phyloP scores from a whole-genome alignment of 2,888 invertebrate species.

The Drosophila niveifrons region DNA sequence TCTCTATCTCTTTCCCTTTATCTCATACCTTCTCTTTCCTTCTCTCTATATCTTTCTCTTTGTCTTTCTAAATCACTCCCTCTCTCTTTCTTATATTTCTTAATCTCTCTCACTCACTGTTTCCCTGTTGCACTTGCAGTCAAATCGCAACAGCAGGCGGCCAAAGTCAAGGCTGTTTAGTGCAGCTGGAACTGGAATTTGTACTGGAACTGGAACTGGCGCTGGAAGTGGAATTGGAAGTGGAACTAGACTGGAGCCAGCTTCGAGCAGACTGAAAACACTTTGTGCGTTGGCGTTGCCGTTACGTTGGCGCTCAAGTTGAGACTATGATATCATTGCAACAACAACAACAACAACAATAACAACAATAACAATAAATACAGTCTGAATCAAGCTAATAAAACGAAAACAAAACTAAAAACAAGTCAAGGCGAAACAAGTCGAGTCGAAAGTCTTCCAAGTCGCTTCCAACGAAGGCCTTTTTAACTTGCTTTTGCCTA shows the following conservation, averaged over 20 bases:
- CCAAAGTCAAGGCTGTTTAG: constrained; percentile 82
- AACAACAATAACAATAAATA: constrained; percentile 10
- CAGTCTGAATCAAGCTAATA: constrained; percentile 6
- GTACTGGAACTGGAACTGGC: constrained; percentile 11
- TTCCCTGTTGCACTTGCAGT: constrained; percentile 73
- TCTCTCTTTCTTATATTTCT: too few relatives aligned
- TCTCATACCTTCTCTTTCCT: background rate
- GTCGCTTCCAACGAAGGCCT: constrained; percentile 16
- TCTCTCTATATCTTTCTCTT: background rate
- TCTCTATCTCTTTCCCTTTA: background rate
- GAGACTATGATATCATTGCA: constrained; percentile 42
- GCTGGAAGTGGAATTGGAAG: constrained; percentile 17
- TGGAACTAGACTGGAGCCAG: constrained; percentile 6
- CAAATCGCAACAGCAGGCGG: constrained; percentile 80
- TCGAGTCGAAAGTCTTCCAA: constrained; percentile 16
- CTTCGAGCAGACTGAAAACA: constrained; percentile 5
- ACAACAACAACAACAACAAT: constrained; percentile 7
- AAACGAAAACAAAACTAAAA: background rate
- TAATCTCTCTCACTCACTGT: too few relatives aligned
- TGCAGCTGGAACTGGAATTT: constrained; percentile 1
- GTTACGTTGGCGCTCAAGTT: constrained; percentile 31
- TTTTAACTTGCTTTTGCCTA: constrained; percentile 37
- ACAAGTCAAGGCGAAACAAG: constrained; percentile 18
- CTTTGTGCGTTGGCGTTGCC: constrained; percentile 36
- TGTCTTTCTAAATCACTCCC: too few relatives aligned